phyloP scores from a whole-genome alignment of 1,140 invertebrate genomes.

The Drosophila ananassae region DNA sequence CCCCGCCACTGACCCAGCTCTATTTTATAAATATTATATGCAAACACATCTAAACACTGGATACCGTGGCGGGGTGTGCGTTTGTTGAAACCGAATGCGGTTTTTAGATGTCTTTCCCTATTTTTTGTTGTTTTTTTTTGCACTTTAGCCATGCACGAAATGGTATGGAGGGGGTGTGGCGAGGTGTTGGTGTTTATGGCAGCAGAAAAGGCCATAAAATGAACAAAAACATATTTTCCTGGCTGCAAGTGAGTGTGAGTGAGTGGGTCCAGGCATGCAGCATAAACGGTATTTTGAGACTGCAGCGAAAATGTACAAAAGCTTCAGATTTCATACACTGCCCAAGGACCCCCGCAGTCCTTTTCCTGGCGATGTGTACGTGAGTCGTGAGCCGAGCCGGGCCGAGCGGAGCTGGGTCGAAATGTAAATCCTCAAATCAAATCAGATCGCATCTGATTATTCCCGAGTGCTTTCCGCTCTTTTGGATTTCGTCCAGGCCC shows the following conservation, averaged over 20 bases:
- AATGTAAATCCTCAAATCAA: slow-evolving; percentile 24
- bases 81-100: slow-evolving; percentile 69
- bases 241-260: slow-evolving; percentile 41
- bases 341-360: slow-evolving; percentile 42
- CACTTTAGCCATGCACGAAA: slow-evolving; percentile 48
- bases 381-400: slow-evolving; percentile 28
- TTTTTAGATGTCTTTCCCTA: slow-evolving; percentile 64
- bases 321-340: slow-evolving; percentile 67
- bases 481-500: background rate
- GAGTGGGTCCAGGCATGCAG: slow-evolving; percentile 52
- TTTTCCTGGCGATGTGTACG: slow-evolving; percentile 46
- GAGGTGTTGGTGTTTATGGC: slow-evolving; percentile 72
- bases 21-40: slow-evolving; percentile 64
- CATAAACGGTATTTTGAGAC: slow-evolving; percentile 71
- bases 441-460: slow-evolving; percentile 43
- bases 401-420: background rate
- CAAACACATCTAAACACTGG: slow-evolving; percentile 55
- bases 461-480: background rate
- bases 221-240: slow-evolving; percentile 74
- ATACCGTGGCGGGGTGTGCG: slow-evolving; percentile 38
- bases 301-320: slow-evolving; percentile 66
- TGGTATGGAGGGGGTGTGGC: background rate
- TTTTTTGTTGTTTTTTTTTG: slow-evolving; percentile 25
- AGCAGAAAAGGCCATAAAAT: slow-evolving; percentile 79
- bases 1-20: slow-evolving; percentile 18